Evolutionary conservation across 1,140 invertebrate genomes (phyloP).

Genomic region (Drosophila pruinosa): DNA sequence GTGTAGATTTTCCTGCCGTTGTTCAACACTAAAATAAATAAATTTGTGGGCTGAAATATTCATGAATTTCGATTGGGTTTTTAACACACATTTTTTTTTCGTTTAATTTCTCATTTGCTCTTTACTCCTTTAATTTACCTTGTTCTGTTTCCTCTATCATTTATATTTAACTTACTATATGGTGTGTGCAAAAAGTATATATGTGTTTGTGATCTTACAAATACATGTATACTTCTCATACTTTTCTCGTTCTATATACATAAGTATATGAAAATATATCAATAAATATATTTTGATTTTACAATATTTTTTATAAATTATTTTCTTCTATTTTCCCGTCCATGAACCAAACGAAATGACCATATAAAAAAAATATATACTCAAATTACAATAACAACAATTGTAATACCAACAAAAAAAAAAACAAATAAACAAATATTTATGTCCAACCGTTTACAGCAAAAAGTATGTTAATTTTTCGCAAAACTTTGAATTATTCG

Average conservation of each 20-base stretch:
- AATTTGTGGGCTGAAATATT: background rate
- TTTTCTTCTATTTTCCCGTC: slow-evolving; percentile 68
- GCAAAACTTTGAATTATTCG: slow-evolving; percentile 7
- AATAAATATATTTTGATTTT: slow-evolving; percentile 47
- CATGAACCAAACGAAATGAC: slow-evolving; percentile 48
- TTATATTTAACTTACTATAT: background rate
- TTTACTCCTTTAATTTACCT: background rate
- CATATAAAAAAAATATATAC: slow-evolving; percentile 16
- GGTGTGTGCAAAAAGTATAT: slow-evolving; percentile 3
- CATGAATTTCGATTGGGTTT: slow-evolving; percentile 2
- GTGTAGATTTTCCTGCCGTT: background rate
- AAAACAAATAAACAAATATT: slow-evolving; percentile 1
- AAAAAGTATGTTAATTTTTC: slow-evolving; percentile 58
- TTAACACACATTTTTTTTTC: background rate
- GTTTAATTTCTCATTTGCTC: background rate
- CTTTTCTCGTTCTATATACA: background rate
- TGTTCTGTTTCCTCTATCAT: background rate
- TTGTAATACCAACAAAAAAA: slow-evolving; percentile 10
- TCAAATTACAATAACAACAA: slow-evolving; percentile 17
- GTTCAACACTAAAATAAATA: background rate
- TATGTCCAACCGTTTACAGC: slow-evolving; percentile 44
- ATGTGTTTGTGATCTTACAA: background rate
- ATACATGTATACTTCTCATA: background rate
- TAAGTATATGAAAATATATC: slow-evolving; percentile 10
- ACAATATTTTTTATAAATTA: slow-evolving; percentile 61